These are phyloP conservation scores for Cheilosia vulpina DNA, from an alignment of 2,888 invertebrate genomes.

Conservation along the genomic window DNA sequence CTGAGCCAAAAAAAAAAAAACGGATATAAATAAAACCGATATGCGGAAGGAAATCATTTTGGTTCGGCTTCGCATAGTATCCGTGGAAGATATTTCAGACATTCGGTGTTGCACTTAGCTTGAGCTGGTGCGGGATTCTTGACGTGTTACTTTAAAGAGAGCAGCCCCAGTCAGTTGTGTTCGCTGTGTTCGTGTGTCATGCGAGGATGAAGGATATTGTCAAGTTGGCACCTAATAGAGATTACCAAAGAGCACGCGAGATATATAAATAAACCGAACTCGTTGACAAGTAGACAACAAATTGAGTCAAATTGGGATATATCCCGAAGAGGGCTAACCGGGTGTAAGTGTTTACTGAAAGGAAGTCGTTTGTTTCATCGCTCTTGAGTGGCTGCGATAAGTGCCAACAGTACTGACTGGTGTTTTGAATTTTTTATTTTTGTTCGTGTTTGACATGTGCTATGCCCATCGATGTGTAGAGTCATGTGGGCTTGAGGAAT, in stretches of 20 bases:
- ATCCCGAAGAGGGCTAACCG: background rate
- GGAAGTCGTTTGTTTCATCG: slow-evolving; percentile 1
- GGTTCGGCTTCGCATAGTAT: background rate
- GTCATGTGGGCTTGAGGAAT: too few relatives aligned
- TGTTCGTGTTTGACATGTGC: too few relatives aligned
- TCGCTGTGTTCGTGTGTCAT: background rate
- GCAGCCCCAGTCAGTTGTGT: background rate
- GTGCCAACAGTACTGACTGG: too few relatives aligned
- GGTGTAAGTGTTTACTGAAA: background rate
- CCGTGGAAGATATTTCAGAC: slow-evolving; percentile 4
- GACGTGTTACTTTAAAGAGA: slow-evolving; percentile 14
- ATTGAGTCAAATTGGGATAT: slow-evolving; percentile 46
- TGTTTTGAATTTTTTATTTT: too few relatives aligned
- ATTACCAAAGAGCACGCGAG: slow-evolving; percentile 36
- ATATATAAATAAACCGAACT: slow-evolving; percentile 33
- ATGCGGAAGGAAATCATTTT: slow-evolving; percentile 47
- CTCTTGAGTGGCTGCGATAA: background rate
- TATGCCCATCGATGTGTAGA: too few relatives aligned
- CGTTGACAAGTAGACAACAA: slow-evolving; percentile 50
- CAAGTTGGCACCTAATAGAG: slow-evolving; percentile 58
- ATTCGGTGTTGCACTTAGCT: slow-evolving; percentile 35
- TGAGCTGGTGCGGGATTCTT: slow-evolving; percentile 13
- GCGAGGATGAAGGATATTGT: slow-evolving; percentile 30
- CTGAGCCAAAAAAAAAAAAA: background rate
- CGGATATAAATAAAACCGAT: slow-evolving; percentile 51